phyloP scores from a whole-genome alignment of 2,888 invertebrate genomes.

The Clostera curtula region DNA sequence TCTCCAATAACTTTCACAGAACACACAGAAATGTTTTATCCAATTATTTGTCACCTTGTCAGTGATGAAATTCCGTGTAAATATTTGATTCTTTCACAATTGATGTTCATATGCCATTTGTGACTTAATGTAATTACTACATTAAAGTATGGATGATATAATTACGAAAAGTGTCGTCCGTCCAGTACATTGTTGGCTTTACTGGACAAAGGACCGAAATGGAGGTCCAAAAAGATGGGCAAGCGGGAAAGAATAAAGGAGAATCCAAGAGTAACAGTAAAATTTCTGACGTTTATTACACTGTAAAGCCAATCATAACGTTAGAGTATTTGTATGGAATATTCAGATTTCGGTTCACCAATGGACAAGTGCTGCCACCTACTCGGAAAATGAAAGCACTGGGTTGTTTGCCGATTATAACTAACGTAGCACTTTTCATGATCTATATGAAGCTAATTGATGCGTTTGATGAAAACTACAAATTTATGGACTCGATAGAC shows the following conservation, averaged over 20 bases:
- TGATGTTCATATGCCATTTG: no score
- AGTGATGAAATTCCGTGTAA: no score
- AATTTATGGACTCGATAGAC: slow-evolving; percentile 21
- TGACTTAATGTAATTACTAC: no score
- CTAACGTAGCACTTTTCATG: slow-evolving; percentile 16
- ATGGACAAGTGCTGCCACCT: slow-evolving; percentile 22
- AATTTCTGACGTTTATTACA: slow-evolving; percentile 16
- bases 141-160: no score
- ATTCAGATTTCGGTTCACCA: slow-evolving; percentile 27
- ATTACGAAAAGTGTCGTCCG: no score
- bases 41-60: no score
- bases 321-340: slow-evolving; percentile 37
- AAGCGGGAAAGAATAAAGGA: slow-evolving; percentile 5
- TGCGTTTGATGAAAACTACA: slow-evolving; percentile 10
- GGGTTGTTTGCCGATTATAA: slow-evolving; percentile 15
- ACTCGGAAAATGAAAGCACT: slow-evolving; percentile 27
- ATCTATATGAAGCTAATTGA: slow-evolving; percentile 13
- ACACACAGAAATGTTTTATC: no score
- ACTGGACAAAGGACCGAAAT: slow-evolving; percentile 11
- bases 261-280: slow-evolving; percentile 9
- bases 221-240: slow-evolving; percentile 5
- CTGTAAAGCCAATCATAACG: slow-evolving; percentile 25
- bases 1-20: no score
- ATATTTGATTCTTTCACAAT: no score
- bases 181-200: no score